A percentile compares a stretch with the other conserved stretches of the same genome.
These are phyloP conservation scores for Caerostris extrusa DNA, from an alignment of 1,140 invertebrate genomes.

Conservation along the genomic window DNA sequence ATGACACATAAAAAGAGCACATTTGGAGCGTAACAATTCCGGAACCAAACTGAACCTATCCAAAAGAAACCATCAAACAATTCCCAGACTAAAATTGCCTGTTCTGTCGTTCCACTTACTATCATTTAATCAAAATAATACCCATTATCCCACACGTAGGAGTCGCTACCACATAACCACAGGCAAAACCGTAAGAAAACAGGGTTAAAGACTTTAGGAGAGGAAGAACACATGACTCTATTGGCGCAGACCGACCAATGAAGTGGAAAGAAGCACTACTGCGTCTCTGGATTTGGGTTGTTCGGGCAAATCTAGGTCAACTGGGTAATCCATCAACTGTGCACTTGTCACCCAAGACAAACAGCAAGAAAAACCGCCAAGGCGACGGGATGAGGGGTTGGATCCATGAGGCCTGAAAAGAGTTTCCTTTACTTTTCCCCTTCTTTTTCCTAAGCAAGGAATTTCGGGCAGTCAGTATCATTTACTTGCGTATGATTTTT, in stretches of 20 bases:
- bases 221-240: not conserved
- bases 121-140: slow-evolving; percentile 47
- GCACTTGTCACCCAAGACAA: slow-evolving; percentile 63
- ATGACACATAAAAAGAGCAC: no score
- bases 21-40: no score
- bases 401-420: slow-evolving; percentile 2
- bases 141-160: slow-evolving; percentile 7
- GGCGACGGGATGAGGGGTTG: slow-evolving; percentile 29
- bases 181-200: not conserved
- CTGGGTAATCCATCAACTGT: slow-evolving; percentile 58
- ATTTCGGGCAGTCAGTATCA: not conserved
- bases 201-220: not conserved
- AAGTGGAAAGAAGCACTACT: slow-evolving; percentile 61
- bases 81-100: no score
- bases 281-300: slow-evolving; percentile 21
- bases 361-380: slow-evolving; percentile 58
- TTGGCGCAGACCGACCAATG: slow-evolving; percentile 32
- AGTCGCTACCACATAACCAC: not conserved
- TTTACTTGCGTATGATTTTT: not conserved
- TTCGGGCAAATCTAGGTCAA: slow-evolving; percentile 58
- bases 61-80: no score
- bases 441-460: not conserved
- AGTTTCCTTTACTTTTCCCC: slow-evolving; percentile 20
- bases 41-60: no score
- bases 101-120: not conserved